Evolutionary conservation across 2,797 vertebrate genomes (phyloP).

Genomic region (Columba guinea): DNA sequence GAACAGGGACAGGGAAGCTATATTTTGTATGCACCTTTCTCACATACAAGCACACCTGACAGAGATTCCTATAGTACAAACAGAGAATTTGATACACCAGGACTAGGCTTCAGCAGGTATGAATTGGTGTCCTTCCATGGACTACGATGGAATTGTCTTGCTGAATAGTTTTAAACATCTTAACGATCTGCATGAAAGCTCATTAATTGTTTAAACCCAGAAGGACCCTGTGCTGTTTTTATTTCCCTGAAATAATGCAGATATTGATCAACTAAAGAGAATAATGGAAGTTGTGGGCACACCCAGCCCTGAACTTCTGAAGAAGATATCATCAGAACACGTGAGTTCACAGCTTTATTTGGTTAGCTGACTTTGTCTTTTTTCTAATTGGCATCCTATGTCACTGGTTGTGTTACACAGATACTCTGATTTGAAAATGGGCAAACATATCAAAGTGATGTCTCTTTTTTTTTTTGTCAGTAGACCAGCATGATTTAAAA

Average conservation of each 20-base stretch:
- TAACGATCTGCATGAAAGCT: neutral
- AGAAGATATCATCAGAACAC: constrained; percentile 97
- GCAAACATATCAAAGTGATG: neutral
- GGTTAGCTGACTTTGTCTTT: neutral
- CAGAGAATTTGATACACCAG: neutral
- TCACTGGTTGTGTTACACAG: neutral
- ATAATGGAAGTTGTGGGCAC: constrained; percentile 99
- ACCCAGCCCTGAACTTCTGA: constrained; percentile 91
- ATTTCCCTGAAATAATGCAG: constrained; percentile 82
- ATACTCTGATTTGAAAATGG: neutral
- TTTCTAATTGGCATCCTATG: neutral
- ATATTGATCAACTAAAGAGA: constrained; percentile 97
- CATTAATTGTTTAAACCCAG: neutral
- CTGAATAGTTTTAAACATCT: neutral
- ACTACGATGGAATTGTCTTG: neutral
- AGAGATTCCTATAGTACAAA: neutral
- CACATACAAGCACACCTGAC: neutral
- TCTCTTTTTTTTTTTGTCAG: neutral
- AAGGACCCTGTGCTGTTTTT: neutral
- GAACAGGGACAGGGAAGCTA: neutral
- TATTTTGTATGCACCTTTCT: neutral
- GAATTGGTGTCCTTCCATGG: neutral
- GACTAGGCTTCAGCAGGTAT: neutral
- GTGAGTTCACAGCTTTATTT: constrained; percentile 77
- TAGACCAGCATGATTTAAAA: neutral